Evolutionary conservation across 2,888 invertebrate species (phyloP), one percentile per base, ranked within the genome.

Genomic region (Ellobium chinense): DNA sequence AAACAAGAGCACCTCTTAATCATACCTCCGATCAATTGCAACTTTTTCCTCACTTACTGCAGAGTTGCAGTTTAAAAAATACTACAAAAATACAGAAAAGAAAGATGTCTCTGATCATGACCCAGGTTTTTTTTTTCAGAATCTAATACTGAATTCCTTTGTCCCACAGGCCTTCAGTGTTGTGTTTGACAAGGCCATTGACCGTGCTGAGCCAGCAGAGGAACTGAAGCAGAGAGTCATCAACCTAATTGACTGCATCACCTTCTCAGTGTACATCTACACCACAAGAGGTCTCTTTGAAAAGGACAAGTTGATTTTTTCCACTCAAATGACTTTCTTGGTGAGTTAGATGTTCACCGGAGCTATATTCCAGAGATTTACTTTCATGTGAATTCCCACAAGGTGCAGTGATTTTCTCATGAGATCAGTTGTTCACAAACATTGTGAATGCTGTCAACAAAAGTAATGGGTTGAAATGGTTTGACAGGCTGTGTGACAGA

Each of bases 141-240:
- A 12, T 12, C 46, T n/a, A n/a, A n/a, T 46, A 46, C 46, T 46
- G 9, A 46, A 46, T 46, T 46, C 46, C n/a, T 78, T 63, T 37
- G 3, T 36, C 36, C 31, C 0, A 56, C 89, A 97, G 97, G 98
- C 98, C 1, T 98, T 98, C 93, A 97, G 97, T 93, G 97, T 98
- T n/a, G 98, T 98, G 39, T 98, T 98, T 92, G 97, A 98, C 94
- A 98, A 98, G 91, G 98, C 98, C 27, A 98, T 99, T 90, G 96
- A 96, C 65, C 95, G 95, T 91, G 97, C 98, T 0, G 96, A 97
- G 85, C 95, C 96, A 0, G 95, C 97, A 0, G 95, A 96, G 27
- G 96, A 96, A 85, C 96, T 98, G 0, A 94, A 95, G 46, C 94
- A 94, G 81, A 94, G 98, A 88, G 97, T 99, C 27, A 94, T 95